Evolutionary conservation across 2,113 vertebrate genomes (phyloP), one percentile per base, ranked within the genome.

Genomic region (Zeus faber): DNA sequence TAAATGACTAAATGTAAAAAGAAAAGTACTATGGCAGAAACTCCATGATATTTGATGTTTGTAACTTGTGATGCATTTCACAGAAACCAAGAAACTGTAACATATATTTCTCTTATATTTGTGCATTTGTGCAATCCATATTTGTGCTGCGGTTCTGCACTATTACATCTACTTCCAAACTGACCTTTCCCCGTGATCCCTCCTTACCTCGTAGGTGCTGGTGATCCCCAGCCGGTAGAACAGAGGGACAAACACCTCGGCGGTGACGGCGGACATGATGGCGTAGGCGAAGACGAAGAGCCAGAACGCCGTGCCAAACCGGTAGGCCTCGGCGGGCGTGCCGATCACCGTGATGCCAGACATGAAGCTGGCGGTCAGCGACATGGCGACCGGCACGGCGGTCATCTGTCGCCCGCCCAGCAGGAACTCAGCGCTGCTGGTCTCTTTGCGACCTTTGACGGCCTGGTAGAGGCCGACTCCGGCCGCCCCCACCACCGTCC

Each of bases 351-450:
- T 91, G 77, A 92, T 88, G 14, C 89, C 90, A 18, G 91, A 92
- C 91, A 92, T 92, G 65, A 92, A 92, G 67, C 90, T 91, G 74
- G 90, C 90, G 0, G 91, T 91, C 6, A 92, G 86, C 0, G 91
- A 92, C 85, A 92, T 89, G 58, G 90, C 89, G 7, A 92, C 91
- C 0, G 91, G 91, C 56, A 92, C 74, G 1, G 91, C 90, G 0
- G 81, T 88, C 90, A 92, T 89, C 59, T 86, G 88, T 37, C 90
- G 79, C 3, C 88, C 91, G 0, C 89, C 91, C 48, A 92, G 72
- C 46, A 92, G 61, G 56, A 90, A 92, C 58, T 92, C 88, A 0
- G 33, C 66, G 4, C 74, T 89, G 78, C 76, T 85, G 49, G 61
- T 53, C 7, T 89, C 64, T 58, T 81, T 88, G 1, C 89, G 85